Evolutionary conservation across 64 coral and sea anemone genomes (phyloP).

Genomic region (Actinia equina): DNA sequence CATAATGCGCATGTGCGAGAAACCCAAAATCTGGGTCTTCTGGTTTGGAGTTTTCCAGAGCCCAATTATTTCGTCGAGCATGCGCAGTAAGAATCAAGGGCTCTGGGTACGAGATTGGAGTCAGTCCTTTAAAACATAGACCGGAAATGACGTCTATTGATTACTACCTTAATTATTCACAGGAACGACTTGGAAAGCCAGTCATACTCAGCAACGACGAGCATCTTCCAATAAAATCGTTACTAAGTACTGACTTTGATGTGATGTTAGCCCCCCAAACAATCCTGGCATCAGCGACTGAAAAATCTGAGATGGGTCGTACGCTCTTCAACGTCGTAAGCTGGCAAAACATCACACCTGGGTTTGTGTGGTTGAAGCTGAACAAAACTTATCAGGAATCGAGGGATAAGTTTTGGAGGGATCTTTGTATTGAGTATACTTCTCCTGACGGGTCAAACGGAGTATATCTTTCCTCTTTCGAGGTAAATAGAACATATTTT

Average conservation of each 20-base stretch:
- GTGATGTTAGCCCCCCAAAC: background rate
- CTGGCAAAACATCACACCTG: background rate
- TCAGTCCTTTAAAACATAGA: too few relatives aligned
- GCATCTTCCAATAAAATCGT: background rate
- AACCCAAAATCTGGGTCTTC: too few relatives aligned
- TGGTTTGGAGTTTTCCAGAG: too few relatives aligned
- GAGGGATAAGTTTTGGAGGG: background rate
- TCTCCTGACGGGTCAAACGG: background rate
- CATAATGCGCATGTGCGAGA: too few relatives aligned
- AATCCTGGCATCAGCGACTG: background rate
- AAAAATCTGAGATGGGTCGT: background rate
- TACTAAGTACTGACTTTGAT: background rate
- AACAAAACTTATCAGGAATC: background rate
- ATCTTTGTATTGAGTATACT: background rate
- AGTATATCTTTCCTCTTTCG: background rate
- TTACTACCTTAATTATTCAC: background rate
- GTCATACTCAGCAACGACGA: too few relatives aligned
- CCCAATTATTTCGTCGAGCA: too few relatives aligned
- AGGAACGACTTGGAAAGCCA: background rate
- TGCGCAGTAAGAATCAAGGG: too few relatives aligned
- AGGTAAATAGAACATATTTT: background rate
- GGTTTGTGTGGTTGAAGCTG: background rate
- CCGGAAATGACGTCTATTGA: too few relatives aligned
- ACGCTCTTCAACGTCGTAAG: background rate
- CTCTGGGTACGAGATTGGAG: too few relatives aligned